phyloP scores from a whole-genome alignment of 1,140 invertebrate species.

The Drosophila murphyi region DNA sequence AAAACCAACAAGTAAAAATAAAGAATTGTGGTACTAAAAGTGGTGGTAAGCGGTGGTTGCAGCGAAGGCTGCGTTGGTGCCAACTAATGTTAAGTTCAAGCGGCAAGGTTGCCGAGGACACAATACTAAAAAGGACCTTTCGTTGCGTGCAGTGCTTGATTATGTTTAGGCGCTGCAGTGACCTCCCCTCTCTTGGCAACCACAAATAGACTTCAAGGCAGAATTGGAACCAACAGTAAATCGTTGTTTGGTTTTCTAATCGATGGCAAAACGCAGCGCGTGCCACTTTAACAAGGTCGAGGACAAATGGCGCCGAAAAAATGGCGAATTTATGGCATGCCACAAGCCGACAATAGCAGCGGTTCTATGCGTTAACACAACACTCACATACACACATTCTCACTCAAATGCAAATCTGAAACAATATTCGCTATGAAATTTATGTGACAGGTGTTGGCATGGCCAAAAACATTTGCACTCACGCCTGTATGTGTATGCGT shows the following conservation, averaged over 20 bases:
- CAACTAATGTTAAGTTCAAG: conserved; percentile 77
- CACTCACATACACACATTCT: conserved; percentile 42
- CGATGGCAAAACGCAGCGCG: conserved; percentile 63
- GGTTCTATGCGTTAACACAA: conserved; percentile 27
- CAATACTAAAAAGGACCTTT: conserved; percentile 10
- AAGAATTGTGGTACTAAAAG: conserved; percentile 7
- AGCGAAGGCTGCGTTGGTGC: conserved; percentile 28
- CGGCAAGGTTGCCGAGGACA: conserved; percentile 53
- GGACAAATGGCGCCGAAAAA: conserved; percentile 53
- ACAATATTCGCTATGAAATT: conserved; percentile 67
- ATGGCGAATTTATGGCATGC: conserved; percentile 64
- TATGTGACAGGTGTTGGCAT: conserved; percentile 49
- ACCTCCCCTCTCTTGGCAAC: conserved; percentile 6
- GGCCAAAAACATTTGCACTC: conserved; percentile 35
- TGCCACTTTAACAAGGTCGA: conserved; percentile 64
- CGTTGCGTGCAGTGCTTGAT: conserved; percentile 62
- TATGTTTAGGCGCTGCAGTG: conserved; percentile 43
- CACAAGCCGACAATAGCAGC: conserved; percentile 14
- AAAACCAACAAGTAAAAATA: conserved; percentile 5
- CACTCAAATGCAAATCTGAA: conserved; percentile 63
- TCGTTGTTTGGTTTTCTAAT: conserved; percentile 63
- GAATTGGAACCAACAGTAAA: conserved; percentile 56
- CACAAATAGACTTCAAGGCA: conserved; percentile 70
- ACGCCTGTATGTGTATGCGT: conserved; percentile 15
- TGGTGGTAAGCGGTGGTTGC: conserved; percentile 17